Evolutionary conservation across 2,888 invertebrate genomes (phyloP), one percentile per base, ranked within the genome.

Genomic region (Phorcus lineatus): DNA sequence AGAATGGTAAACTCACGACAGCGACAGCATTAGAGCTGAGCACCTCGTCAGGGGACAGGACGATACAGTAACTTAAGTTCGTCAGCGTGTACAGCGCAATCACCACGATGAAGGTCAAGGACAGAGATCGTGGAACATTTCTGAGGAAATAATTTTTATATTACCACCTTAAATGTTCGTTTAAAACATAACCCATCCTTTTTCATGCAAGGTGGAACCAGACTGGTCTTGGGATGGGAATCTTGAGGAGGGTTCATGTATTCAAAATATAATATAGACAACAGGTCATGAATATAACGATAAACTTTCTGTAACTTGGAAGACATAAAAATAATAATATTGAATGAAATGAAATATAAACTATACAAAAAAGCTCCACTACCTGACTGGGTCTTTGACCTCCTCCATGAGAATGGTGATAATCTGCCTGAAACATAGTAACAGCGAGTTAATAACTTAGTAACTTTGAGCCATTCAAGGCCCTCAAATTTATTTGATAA

Each of bases 1-100:
- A n/a, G n/a, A n/a, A n/a, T n/a, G n/a, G n/a, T 28, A 47, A 31
- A 13, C 74, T 74, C 91, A 95, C 95, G 19, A 97, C 96, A 0
- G 97, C 97, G 0, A 97, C 97, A 0, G 97, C 97, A 0, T 95
- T 95, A 0, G 96, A 95, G 16, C 94, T 94, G 19, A 95, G 94
- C 95, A 97, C 96, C 91, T 97, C 96, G 0, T 94, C 93, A 70
- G 95, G 94, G 2, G 95, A 95, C 81, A 97, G 92, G 0, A 96
- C 96, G 0, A 96, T 95, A 95, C 97, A 96, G 92, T 97, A 97
- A 7, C 96, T 95, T n/a, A 96, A 94, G 90, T 97, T 97, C 9
- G 96, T 96, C 89, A 95, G 95, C 28, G 96, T 95, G 90, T 96
- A 97, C 6, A 96, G 94, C 0, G 95, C 93, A 0, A 96, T 96